Base-by-base conservation (phyloP, 2,113 vertebrate genomes). In the Oryzias javanicus region DNA sequence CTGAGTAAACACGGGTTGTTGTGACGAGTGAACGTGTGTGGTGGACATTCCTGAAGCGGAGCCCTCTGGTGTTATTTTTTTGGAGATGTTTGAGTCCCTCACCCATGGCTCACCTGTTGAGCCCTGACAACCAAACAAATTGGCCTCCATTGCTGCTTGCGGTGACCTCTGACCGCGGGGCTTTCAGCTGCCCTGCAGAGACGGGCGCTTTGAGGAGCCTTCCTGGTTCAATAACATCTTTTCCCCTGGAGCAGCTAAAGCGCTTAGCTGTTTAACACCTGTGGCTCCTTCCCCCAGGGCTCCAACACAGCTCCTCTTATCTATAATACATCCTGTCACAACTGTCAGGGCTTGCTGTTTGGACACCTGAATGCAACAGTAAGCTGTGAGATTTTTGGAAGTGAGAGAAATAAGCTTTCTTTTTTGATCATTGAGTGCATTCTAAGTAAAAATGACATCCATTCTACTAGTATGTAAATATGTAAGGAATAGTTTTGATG, bases 21-120 rank as follows among this genome's bases (percentile, higher is more conserved):
- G 74, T 91, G 88, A 89, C 67, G 90, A 91, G 60, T 42, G 83
- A 75, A 81, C 49, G 72, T 88, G 89, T 89, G 79, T 74, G 83
- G 68, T 55, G 27, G 51, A 71, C 87, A 91, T 87, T 81, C 87
- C 79, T 91, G 78, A 86, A 88, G 80, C 80, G 81, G 71, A 89
- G 86, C 89, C 35, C 88, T 88, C 49, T 60, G 78, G 82, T 67
- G 81, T 72, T 89, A 74, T 73, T 18, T 70, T 71, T 79, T 87
- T 79, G 86, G 83, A 89, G 72, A 80, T 89, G 89, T 90, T 89
- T 83, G 12, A 6, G 44, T 52, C 68, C 59, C 76, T 79, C 75
- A 76, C 78, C 87, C 84, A 65, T 50, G 40, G 85, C 89, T 93
- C 90, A 93, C 92, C 92, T 94, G 92, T 92, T 90, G 87, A 86